Percentiles rank a stretch among this genome's conserved stretches.
Conservation (phyloP, 2,797 vertebrate species). For the Meriones psammophilus region DNA sequence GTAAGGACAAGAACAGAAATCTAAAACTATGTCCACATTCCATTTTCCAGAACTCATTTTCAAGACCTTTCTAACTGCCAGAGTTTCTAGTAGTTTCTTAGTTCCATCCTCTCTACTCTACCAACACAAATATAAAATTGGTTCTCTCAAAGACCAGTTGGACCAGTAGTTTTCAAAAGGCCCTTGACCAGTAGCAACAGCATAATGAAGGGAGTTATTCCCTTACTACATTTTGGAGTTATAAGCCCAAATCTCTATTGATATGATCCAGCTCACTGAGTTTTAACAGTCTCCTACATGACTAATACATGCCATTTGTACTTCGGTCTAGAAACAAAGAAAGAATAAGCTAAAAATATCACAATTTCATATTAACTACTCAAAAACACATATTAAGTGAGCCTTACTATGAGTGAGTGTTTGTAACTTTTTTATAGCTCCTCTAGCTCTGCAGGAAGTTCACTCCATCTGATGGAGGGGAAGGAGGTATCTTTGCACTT, state of each 20-base stretch:
- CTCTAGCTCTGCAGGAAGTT: not conserved
- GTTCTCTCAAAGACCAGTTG: not conserved
- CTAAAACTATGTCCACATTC: not conserved
- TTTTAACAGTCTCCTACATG: not conserved
- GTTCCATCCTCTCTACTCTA: not conserved
- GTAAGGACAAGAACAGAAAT: not conserved
- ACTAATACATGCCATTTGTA: not conserved
- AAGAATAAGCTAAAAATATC: not conserved
- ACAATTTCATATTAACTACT: not conserved
- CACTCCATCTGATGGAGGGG: not conserved
- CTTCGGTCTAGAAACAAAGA: constrained; percentile 41
- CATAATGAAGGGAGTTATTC: not conserved
- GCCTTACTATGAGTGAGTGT: not conserved
- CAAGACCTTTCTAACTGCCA: not conserved
- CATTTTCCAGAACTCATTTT: not conserved
- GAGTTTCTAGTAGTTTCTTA: not conserved
- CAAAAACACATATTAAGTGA: not conserved
- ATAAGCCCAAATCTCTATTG: not conserved
- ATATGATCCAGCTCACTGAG: not conserved
- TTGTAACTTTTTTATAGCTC: constrained; percentile 2
- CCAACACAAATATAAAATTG: not conserved
- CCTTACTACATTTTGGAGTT: not conserved
- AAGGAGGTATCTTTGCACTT: not conserved
- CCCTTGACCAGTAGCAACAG: not conserved
- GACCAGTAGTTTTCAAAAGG: not conserved